Percentiles rank a stretch among this genome's conserved stretches.
Evolutionary conservation across 2,113 vertebrate genomes (phyloP).

Genomic region (Siniperca knerii): DNA sequence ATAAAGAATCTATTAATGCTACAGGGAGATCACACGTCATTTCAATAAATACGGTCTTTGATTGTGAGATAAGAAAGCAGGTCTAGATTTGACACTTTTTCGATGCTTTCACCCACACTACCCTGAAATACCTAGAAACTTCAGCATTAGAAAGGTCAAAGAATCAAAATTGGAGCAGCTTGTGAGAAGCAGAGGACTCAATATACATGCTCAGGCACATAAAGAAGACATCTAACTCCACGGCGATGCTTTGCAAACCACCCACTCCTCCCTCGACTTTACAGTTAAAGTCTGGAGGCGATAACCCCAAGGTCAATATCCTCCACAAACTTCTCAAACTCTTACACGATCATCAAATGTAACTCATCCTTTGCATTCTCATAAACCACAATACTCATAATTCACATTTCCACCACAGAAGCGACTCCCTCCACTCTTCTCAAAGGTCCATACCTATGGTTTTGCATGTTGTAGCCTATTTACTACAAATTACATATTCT

Average conservation of each 20-base stretch:
- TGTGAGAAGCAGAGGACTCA: slow-evolving; percentile 17
- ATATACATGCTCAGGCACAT: slow-evolving; percentile 11
- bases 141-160: slow-evolving; percentile 7
- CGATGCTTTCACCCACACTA: not conserved
- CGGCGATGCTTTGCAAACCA: slow-evolving; percentile 17
- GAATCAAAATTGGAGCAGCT: slow-evolving; percentile 40
- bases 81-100: not conserved
- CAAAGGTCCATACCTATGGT: not conserved
- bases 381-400: not conserved
- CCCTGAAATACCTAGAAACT: slow-evolving; percentile 9
- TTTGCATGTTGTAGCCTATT: not conserved
- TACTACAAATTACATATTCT: not conserved
- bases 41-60: not conserved
- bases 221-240: slow-evolving; percentile 12
- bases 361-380: not conserved
- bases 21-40: not conserved
- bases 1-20: not conserved
- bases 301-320: slow-evolving; percentile 20
- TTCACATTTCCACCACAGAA: not conserved
- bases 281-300: slow-evolving; percentile 23
- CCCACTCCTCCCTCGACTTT: slow-evolving; percentile 37
- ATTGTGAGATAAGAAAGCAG: not conserved
- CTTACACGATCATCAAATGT: not conserved
- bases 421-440: not conserved
- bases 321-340: slow-evolving; percentile 39